Evolutionary conservation across 2,113 vertebrate species (phyloP), one percentile per base, ranked within the genome.

Genomic region (Corythornis cristatus): DNA sequence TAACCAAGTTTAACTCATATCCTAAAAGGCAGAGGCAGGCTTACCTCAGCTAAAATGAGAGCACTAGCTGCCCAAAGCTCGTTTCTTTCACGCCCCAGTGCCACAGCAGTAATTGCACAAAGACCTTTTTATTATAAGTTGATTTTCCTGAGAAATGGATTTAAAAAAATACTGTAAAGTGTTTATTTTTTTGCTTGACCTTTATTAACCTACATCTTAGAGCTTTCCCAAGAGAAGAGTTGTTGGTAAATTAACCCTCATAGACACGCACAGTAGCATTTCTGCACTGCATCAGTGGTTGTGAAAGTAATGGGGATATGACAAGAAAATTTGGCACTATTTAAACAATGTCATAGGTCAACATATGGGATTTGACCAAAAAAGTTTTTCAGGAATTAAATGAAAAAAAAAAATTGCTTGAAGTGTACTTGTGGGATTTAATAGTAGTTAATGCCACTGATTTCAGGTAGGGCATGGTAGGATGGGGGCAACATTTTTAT

Each of bases 151-250:
- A 98, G 98, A 98, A 98, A 98, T 98, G 98, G 98, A 99, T 98
- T 98, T 87, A 97, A 98, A 98, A 98, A 98, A 98, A 98, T 99
- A 99, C 98, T 98, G 98, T 98, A 99, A 99, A 98, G 98, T 99
- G 98, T 99, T 99, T 99, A 99, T 98, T 99, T 99, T 99, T 99
- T 98, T 98, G 96, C 97, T 95, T 98, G 98, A 98, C 99, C 99
- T 99, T 99, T 99, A 99, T 99, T 99, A 99, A 99, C 99, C 99
- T 97, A 98, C 98, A 98, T 98, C 98, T 98, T 98, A 97, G 96
- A 97, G 85, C 97, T 98, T 98, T 98, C 98, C 98, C 98, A 97
- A 85, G 98, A 98, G 98, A 98, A 97, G 97, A 97, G 96, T 97
- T 96, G 96, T 97, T 96, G 98, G 97, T 97, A 98, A 98, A 98